Conservation (phyloP, 2,797 vertebrate genomes). For the Danio albolineatus region DNA sequence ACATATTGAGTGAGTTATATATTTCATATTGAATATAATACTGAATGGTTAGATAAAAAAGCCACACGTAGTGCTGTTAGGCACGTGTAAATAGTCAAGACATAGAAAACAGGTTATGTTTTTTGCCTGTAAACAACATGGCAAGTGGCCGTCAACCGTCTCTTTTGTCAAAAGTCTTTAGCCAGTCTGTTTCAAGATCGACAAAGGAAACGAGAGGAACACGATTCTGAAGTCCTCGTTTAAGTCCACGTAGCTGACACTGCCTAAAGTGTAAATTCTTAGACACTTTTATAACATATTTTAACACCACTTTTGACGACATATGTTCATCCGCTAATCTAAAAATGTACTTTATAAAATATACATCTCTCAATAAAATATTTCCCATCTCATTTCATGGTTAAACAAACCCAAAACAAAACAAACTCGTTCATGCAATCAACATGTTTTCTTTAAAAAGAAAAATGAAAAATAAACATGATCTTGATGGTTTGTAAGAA, state of each 20-base stretch:
- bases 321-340: conserved; percentile 78
- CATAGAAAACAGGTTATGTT: conserved; percentile 48
- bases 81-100: conserved; percentile 80
- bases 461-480: conserved; percentile 56
- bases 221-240: conserved; percentile 21
- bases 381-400: conserved; percentile 68
- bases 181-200: conserved; percentile 22
- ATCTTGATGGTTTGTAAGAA: conserved; percentile 37
- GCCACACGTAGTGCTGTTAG: conserved; percentile 82
- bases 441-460: conserved; percentile 61
- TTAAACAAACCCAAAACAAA: conserved; percentile 62
- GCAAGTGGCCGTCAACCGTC: conserved; percentile 24
- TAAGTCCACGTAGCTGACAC: conserved; percentile 56
- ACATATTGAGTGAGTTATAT: conserved; percentile 58
- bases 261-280: conserved; percentile 17
- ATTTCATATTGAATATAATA: conserved; percentile 49
- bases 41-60: conserved; percentile 66
- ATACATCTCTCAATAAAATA: conserved; percentile 85
- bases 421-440: conserved; percentile 69
- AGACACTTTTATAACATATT: conserved; percentile 67
- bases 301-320: conserved; percentile 75
- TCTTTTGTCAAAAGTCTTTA: conserved; percentile 39
- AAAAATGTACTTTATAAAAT: conserved; percentile 85
- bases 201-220: conserved; percentile 56
- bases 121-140: conserved; percentile 21